phyloP scores from a whole-genome alignment of 2,113 vertebrate genomes.

The Semnornis frantzii region DNA sequence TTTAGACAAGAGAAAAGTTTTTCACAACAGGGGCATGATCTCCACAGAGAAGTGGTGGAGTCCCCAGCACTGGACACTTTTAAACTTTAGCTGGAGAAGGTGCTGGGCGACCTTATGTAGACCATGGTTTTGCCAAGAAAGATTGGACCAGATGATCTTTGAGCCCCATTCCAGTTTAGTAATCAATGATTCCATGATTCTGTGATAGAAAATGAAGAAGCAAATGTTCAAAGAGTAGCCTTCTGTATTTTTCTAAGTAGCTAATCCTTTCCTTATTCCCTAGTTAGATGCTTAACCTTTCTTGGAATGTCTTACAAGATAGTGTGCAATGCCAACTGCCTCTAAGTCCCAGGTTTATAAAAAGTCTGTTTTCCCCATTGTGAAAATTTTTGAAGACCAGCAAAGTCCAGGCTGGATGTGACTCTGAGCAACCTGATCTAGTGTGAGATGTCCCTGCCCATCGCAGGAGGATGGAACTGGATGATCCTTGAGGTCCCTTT shows the following conservation, averaged over 20 bases:
- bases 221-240: neutral
- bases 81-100: neutral
- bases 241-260: neutral
- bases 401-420: neutral
- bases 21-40: neutral
- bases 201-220: neutral
- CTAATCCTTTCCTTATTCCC: neutral
- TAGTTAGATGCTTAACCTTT: neutral
- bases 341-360: neutral
- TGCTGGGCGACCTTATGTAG: neutral
- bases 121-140: neutral
- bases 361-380: neutral
- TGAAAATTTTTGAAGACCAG: neutral
- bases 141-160: neutral
- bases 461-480: no score
- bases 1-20: neutral
- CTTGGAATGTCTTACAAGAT: neutral
- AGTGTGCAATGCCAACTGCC: neutral
- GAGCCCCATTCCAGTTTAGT: neutral
- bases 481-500: no score
- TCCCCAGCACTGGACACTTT: neutral
- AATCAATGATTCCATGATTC: neutral
- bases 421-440: no score
- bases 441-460: no score
- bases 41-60: neutral